phyloP scores from a whole-genome alignment of 2,888 invertebrate species.

The Scaptomyza reducta region DNA sequence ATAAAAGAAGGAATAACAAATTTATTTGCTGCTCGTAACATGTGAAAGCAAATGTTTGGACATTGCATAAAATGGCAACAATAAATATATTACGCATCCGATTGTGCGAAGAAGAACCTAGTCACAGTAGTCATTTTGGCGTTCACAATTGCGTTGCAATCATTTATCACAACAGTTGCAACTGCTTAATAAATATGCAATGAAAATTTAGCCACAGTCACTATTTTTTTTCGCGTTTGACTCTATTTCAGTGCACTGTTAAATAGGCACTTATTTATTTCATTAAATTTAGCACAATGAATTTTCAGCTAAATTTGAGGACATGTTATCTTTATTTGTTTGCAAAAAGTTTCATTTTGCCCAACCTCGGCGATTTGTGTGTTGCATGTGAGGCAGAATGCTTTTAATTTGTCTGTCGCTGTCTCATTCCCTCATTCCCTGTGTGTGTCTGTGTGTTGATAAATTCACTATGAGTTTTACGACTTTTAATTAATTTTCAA shows the following conservation, averaged over 20 bases:
- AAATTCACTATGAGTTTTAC: constrained; percentile 77
- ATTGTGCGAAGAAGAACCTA: neutral
- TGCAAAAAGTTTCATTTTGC: neutral
- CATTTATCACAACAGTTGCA: constrained; percentile 26
- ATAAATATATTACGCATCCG: constrained; percentile 41
- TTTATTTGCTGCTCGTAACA: constrained; percentile 17
- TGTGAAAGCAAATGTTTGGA: constrained; percentile 40
- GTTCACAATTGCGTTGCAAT: constrained; percentile 7
- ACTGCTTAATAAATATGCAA: constrained; percentile 37
- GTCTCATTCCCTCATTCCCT: constrained; percentile 9
- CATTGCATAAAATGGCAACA: constrained; percentile 19
- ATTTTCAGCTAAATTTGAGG: constrained; percentile 19
- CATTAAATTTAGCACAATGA: constrained; percentile 50
- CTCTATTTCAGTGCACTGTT: constrained; percentile 12
- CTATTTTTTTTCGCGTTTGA: neutral
- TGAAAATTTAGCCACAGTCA: constrained; percentile 23
- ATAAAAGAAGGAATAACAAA: constrained; percentile 16
- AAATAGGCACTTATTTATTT: constrained; percentile 47
- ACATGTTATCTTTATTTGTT: constrained; percentile 25
- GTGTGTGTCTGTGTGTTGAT: constrained; percentile 40
- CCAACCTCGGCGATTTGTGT: constrained; percentile 4
- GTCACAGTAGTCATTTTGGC: constrained; percentile 3
- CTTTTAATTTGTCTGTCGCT: neutral
- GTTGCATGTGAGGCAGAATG: constrained; percentile 10
- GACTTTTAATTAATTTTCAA: constrained; percentile 76